Evolutionary conservation across 2,888 invertebrate genomes (phyloP), one percentile per base, ranked within the genome.

Genomic region (Leptinotarsa tumamoca): DNA sequence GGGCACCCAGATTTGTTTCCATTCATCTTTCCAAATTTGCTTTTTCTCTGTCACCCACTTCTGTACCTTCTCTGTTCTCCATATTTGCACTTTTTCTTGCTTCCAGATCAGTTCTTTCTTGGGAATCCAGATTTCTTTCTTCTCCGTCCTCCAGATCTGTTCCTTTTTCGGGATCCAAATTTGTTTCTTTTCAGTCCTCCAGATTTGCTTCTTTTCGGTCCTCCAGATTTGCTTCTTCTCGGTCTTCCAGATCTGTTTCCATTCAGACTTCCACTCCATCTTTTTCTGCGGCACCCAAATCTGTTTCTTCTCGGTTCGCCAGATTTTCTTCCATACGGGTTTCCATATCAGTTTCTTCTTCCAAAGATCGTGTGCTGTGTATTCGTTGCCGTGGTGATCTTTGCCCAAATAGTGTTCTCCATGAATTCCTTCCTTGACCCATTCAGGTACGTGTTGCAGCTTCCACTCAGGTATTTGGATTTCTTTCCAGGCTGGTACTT

Each of bases 291-390:
- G 90, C 51, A 92, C 90, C 93, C 93, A 94, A 71, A 93, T 92
- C 87, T 93, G 92, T 82, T 93, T 93, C 86, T 95, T 94, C 56
- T 92, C 93, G 27, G 92, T 90, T 80, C 93, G 93, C 93, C 93
- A 94, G 80, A 94, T 92, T 84, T 95, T 95, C 84, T 95, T 94
- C 95, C 94, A 95, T 33, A 93, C 89, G 0, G 94, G 93, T 87
- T 95, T 94, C 95, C 95, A 95, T 7, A 94, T 90, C 4, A 95
- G 89, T 86, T 94, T 94, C 88, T 95, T 95, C 88, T 94, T 95
- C 95, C 95, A 95, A 52, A 95, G 87, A 87, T 95, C 95, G 83
- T 95, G 95, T 61, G 94, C 94, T 23, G 94, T 95, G 84, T 95
- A 95, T 85, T 95, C 93, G 93, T 94, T 94, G 18, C 95, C 95